Percentiles rank a stretch among this genome's conserved stretches.
These are phyloP conservation scores for Benthochromis sp. DNA, from an alignment of 2,113 vertebrate genomes.

Conservation along the genomic window DNA sequence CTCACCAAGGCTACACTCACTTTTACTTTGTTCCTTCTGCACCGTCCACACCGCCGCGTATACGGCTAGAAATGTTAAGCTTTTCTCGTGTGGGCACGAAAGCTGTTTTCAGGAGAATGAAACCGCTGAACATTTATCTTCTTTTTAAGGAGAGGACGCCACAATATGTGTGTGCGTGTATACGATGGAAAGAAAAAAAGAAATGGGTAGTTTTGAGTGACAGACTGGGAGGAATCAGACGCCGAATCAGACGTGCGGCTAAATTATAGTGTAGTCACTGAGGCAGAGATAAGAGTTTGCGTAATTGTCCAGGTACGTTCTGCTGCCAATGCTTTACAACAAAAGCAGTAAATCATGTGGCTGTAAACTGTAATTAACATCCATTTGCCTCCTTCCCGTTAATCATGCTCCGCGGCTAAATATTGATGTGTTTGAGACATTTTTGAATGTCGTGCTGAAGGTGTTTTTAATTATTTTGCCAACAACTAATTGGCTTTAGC, in stretches of 20 bases:
- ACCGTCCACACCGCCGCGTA: neutral
- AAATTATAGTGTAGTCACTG: neutral
- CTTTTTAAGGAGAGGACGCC: neutral
- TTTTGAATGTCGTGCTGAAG: neutral
- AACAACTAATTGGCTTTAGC: neutral
- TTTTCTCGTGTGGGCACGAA: neutral
- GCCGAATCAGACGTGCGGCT: neutral
- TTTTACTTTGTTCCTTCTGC: neutral
- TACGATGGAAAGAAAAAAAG: neutral
- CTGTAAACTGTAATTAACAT: constrained; percentile 30
- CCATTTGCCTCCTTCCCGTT: neutral
- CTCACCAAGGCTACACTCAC: neutral
- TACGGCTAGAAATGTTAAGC: neutral
- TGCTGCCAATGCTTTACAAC: constrained; percentile 2
- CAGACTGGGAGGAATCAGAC: neutral
- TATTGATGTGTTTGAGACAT: neutral
- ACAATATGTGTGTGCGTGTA: neutral
- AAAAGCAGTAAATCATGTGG: constrained; percentile 15
- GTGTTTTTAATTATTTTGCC: neutral
- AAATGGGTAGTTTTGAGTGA: constrained; percentile 7
- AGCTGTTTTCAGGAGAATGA: neutral
- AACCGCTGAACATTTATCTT: neutral
- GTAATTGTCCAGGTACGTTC: constrained; percentile 26
- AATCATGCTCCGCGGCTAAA: neutral
- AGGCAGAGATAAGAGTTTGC: constrained; percentile 32